These are phyloP conservation scores for Anas georgica DNA, from an alignment of 2,797 vertebrate species.

Conservation along the genomic window DNA sequence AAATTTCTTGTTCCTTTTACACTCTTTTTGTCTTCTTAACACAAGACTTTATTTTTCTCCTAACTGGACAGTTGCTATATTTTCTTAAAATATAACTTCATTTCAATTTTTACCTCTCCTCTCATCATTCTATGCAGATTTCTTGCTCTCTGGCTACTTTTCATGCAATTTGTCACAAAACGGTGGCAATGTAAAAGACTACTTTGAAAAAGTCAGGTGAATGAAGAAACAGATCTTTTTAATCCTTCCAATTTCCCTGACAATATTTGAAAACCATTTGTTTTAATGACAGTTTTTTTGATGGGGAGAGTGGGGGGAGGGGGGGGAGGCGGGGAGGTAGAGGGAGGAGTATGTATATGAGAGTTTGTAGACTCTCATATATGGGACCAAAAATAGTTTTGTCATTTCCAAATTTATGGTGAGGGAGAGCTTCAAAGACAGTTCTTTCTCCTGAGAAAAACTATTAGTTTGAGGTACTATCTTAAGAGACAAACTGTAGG, in stretches of 20 bases:
- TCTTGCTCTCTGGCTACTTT: background rate
- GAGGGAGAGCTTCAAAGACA: background rate
- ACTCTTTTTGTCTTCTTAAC: background rate
- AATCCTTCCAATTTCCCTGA: background rate
- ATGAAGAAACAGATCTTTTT: background rate
- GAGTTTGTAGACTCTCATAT: background rate
- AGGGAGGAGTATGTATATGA: background rate
- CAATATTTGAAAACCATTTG: background rate
- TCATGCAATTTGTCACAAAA: background rate
- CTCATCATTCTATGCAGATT: background rate
- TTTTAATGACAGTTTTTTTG: background rate
- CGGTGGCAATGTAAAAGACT: fast-evolving
- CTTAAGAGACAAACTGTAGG: background rate
- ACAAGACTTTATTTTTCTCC: background rate
- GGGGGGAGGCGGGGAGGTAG: background rate
- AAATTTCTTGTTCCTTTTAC: background rate
- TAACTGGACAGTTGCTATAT: background rate
- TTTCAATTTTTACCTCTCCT: background rate
- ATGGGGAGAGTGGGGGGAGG: too few species aligned
- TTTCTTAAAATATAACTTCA: background rate
- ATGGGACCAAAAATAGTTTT: background rate
- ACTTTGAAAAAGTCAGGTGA: background rate
- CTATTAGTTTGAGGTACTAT: background rate
- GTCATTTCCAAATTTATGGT: background rate
- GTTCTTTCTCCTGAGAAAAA: background rate